Percentiles rank a stretch among this genome's conserved stretches.
These are phyloP conservation scores for Perizoma flavofasciatum DNA, from an alignment of 2,888 invertebrate genomes.

Conservation along the genomic window DNA sequence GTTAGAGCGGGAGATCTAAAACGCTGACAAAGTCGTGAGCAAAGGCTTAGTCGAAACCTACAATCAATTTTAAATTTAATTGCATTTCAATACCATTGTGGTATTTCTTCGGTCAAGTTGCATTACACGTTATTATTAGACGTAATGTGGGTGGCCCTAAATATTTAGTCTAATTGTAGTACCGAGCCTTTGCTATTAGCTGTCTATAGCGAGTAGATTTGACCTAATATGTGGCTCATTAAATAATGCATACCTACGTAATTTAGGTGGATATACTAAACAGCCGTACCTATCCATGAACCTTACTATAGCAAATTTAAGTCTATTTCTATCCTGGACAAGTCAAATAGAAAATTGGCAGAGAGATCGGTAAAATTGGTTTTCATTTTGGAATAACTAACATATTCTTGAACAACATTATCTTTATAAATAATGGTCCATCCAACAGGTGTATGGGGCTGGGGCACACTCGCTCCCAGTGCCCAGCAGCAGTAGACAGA, in stretches of 20 bases:
- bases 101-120: constrained; percentile 27
- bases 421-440: too few species aligned
- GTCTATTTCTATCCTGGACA: too few species aligned
- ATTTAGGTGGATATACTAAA: neutral
- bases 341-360: too few species aligned
- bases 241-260: constrained; percentile 9
- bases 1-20: constrained; percentile 1
- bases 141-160: constrained; percentile 51
- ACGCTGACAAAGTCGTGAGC: constrained; percentile 19
- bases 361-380: too few species aligned
- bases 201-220: constrained; percentile 30
- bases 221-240: constrained; percentile 31
- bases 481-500: too few species aligned
- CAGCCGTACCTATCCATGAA: too few species aligned
- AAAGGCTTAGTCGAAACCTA: constrained; percentile 16
- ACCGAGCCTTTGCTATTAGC: constrained; percentile 27
- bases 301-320: too few species aligned
- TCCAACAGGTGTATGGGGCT: too few species aligned
- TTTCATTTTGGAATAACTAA: too few species aligned
- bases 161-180: constrained; percentile 48
- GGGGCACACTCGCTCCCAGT: too few species aligned
- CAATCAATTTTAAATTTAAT: constrained; percentile 23
- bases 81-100: constrained; percentile 29
- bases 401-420: too few species aligned
- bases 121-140: constrained; percentile 22